A percentile compares a stretch with the other conserved stretches of the same genome.
These are phyloP conservation scores for Melanogrammus aeglefinus DNA, from an alignment of 2,797 vertebrate species.

Conservation along the genomic window DNA sequence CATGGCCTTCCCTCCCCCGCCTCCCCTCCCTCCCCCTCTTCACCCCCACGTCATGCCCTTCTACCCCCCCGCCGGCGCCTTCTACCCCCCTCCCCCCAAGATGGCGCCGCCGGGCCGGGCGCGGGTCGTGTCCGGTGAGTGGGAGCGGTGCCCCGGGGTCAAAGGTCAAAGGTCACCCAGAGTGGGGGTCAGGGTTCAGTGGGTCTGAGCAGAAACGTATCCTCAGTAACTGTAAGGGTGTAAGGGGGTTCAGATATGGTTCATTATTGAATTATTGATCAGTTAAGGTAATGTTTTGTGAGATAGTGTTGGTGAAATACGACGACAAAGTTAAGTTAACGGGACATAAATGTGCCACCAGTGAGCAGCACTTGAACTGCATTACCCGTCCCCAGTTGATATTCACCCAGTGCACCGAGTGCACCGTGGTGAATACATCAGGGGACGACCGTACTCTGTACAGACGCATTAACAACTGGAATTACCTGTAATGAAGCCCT, in stretches of 20 bases:
- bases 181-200: not conserved
- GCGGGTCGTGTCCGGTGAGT: conserved; percentile 84
- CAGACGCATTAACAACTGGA: not conserved
- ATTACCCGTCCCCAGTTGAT: not conserved
- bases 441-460: not conserved
- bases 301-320: not conserved
- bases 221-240: too few relatives aligned
- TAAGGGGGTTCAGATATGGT: not conserved
- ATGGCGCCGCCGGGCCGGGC: conserved; percentile 82
- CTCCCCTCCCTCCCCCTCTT: conserved; percentile 71
- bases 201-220: too few relatives aligned
- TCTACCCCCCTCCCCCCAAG: conserved; percentile 85
- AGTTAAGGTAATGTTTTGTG: not conserved
- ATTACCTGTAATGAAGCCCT: not conserved
- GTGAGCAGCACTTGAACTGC: not conserved
- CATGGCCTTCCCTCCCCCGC: conserved; percentile 80
- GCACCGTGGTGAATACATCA: not conserved
- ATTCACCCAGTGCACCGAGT: not conserved
- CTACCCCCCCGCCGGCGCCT: conserved; percentile 74
- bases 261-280: not conserved
- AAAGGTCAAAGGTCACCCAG: not conserved
- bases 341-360: not conserved
- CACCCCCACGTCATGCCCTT: conserved; percentile 88
- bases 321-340: too few relatives aligned
- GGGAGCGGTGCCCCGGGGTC: not conserved